Evolutionary conservation across 2,797 vertebrate genomes (phyloP).

Genomic region (Falco naumanni): DNA sequence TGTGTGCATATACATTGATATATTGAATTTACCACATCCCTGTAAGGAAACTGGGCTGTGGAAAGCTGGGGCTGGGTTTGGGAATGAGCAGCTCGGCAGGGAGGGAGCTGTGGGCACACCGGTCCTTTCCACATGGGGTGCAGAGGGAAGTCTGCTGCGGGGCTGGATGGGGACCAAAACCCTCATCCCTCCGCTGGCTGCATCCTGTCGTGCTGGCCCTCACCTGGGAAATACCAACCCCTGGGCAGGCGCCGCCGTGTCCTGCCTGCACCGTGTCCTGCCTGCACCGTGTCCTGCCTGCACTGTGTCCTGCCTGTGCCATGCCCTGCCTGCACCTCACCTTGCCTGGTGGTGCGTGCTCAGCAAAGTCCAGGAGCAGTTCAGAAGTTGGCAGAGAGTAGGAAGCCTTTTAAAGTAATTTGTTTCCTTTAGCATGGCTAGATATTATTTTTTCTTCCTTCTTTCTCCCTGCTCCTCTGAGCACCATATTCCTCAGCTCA

Average conservation of each 20-base stretch:
- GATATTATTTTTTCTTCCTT: not conserved
- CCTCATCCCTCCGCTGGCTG: not conserved
- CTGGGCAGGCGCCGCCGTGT: not conserved
- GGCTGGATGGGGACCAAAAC: not conserved
- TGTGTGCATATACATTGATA: not conserved
- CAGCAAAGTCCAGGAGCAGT: not conserved
- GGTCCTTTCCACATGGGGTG: not conserved
- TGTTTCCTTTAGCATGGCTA: not conserved
- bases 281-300: no score
- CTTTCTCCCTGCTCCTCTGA: not conserved
- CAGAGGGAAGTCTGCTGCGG: not conserved
- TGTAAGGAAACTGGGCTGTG: not conserved
- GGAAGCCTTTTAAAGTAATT: not conserved
- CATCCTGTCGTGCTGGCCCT: fast-evolving
- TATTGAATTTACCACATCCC: not conserved
- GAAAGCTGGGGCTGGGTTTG: not conserved
- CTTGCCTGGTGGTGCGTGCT: not conserved
- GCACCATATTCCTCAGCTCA: not conserved
- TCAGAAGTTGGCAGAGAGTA: not conserved
- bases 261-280: not conserved
- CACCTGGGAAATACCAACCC: fast-evolving
- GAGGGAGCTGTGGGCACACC: no score
- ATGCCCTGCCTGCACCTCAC: not conserved
- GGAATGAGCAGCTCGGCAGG: not conserved
- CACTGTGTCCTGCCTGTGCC: not conserved